Base-by-base conservation (phyloP, 2,888 invertebrate species). In the Aricia artaxerxes region DNA sequence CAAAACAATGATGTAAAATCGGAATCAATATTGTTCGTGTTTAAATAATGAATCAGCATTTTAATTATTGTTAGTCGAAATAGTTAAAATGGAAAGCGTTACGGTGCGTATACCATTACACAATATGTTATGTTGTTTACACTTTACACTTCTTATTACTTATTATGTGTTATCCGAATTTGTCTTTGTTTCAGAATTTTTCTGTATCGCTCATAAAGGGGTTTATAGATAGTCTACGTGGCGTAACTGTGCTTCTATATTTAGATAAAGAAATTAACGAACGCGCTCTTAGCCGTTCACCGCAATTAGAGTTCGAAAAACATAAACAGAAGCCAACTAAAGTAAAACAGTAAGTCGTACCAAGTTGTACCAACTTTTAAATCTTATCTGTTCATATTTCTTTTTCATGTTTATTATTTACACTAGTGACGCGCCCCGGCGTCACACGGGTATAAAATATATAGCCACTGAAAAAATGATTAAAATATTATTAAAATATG, bases 231-330 rank as follows among this genome's bases (percentile, higher is more conserved):
- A 98, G 98, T 89, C 95, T 97, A 82, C 96, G 96, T 86, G 98
- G 98, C 82, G 96, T 97, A 85, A 94, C 96, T 31, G 96, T 97
- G 79, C 95, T 98, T 83, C 96, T 97, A 87, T 96, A 96, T 88
- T 95, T 98, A 90, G 97, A 97, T 90, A 97, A 96, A 87, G 97
- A 97, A 92, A 96, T 97, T 81, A 96, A 97, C 86, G 95, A 97
- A 85, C 94, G 95, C 81, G 93, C 95, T 31, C 85, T 95, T 75
- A 90, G 95, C 85, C 95, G 95, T 84, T 94, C 95, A 75, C 95
- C 96, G 77, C 91, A 94, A 80, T 91, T 92, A 81, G 92, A 94
- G 79, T 90, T 92, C 81, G 90, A 91, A 73, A 87, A 94, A 90
- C 88, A 91, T 85, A 91, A 92, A 92, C 87, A 91, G 87, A 89